Conservation (phyloP, 1,140 invertebrate genomes). For the Halictus rubicundus region DNA sequence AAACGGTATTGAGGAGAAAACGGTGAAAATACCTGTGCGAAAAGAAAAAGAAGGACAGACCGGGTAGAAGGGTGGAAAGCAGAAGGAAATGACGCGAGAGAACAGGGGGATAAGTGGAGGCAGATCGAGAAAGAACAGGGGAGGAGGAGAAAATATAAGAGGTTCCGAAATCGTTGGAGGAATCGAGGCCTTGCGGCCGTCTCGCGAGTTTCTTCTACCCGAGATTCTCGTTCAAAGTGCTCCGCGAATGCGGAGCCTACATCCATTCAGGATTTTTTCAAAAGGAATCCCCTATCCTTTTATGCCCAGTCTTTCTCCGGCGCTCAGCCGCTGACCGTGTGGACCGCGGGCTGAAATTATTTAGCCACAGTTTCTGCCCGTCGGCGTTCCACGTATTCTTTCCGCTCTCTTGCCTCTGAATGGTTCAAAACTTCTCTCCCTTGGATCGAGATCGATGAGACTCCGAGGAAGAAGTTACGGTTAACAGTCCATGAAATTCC, state of each 20-base stretch:
- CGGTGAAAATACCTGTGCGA: not conserved
- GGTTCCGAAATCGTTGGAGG: constrained; percentile 25
- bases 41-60: constrained; percentile 3
- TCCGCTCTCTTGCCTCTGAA: not conserved
- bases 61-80: not conserved
- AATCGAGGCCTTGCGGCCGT: constrained; percentile 60
- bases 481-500: not conserved
- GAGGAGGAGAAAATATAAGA: constrained; percentile 15
- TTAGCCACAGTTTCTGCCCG: constrained; percentile 42
- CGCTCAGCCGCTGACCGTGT: constrained; percentile 23
- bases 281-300: constrained; percentile 49
- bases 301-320: constrained; percentile 29
- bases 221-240: constrained; percentile 57
- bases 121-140: constrained; percentile 24
- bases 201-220: constrained; percentile 39
- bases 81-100: not conserved
- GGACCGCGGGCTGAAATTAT: constrained; percentile 51
- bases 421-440: not conserved
- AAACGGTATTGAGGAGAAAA: not conserved
- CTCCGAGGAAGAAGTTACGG: not conserved
- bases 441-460: constrained; percentile 21
- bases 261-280: constrained; percentile 62
- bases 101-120: not conserved
- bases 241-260: constrained; percentile 45
- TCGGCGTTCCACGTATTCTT: constrained; percentile 31